A percentile compares a stretch with the other conserved stretches of the same genome.
phyloP scores from a whole-genome alignment of 2,888 invertebrate genomes.

The Pseudanteris insignis region DNA sequence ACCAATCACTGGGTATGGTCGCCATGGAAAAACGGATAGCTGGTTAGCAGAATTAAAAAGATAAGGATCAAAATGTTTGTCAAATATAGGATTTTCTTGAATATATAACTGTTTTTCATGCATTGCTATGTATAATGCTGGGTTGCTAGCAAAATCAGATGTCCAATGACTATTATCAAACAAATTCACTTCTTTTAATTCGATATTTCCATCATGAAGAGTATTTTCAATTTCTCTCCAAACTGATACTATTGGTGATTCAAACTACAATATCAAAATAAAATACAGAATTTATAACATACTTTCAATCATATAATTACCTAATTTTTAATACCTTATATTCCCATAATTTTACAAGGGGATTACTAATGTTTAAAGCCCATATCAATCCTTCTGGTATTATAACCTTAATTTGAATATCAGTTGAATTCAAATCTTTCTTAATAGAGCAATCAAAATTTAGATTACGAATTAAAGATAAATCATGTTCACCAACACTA shows the following conservation, averaged over 20 bases:
- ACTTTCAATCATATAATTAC: too few species aligned
- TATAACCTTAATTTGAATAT: conserved; percentile 72
- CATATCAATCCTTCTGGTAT: conserved; percentile 79
- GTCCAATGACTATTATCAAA: conserved; percentile 72
- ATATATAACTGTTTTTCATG: conserved; percentile 78
- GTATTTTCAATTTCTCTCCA: conserved; percentile 77
- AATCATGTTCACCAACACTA: conserved; percentile 89
- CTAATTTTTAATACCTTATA: too few species aligned
- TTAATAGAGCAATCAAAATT: conserved; percentile 66
- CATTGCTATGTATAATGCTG: conserved; percentile 85
- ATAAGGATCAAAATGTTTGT: conserved; percentile 49
- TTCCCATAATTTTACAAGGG: conserved; percentile 75
- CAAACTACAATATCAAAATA: too few species aligned
- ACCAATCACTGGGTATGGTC: conserved; percentile 73
- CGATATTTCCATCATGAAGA: conserved; percentile 51
- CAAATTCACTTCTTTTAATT: conserved; percentile 76
- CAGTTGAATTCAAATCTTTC: conserved; percentile 44
- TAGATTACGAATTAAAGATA: conserved; percentile 70
- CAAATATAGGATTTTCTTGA: conserved; percentile 55
- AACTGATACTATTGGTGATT: conserved; percentile 84
- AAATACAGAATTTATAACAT: too few species aligned
- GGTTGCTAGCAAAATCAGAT: conserved; percentile 67
- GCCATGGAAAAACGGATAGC: conserved; percentile 75
- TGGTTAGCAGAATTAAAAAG: conserved; percentile 11
- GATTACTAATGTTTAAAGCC: conserved; percentile 72